Conservation (phyloP, 2,888 invertebrate genomes). For the Latrodectus hesperus region DNA sequence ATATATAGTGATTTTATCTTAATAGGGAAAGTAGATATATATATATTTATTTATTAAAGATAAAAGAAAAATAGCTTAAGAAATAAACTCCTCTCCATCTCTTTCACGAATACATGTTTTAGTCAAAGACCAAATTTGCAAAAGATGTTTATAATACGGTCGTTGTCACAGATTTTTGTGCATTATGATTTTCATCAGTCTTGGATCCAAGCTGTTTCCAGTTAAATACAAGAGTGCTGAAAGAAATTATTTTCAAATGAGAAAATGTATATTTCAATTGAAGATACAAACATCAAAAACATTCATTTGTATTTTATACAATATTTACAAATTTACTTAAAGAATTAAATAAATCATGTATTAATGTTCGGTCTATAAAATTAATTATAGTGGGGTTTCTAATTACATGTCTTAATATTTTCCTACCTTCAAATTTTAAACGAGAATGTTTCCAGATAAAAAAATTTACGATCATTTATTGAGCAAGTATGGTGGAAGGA, state of each 20-base stretch:
- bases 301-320: too few species aligned
- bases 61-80: not conserved
- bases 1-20: not conserved
- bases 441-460: too few species aligned
- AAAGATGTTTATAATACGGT: not conserved
- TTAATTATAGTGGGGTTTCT: too few species aligned
- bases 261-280: too few species aligned
- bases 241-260: not conserved
- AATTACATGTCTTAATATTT: too few species aligned
- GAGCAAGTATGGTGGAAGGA: too few species aligned
- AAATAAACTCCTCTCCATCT: not conserved
- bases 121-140: not conserved
- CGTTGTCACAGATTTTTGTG: not conserved
- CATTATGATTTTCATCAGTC: not conserved
- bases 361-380: too few species aligned
- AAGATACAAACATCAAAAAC: too few species aligned
- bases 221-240: constrained; percentile 32
- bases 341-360: too few species aligned
- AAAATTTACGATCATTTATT: too few species aligned
- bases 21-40: not conserved
- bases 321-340: too few species aligned
- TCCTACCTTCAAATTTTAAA: too few species aligned
- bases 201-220: constrained; percentile 15
- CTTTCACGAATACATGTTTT: not conserved
- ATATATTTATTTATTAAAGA: not conserved